Base-by-base conservation (phyloP, 1,140 invertebrate genomes). In the Calliphora vicina region DNA sequence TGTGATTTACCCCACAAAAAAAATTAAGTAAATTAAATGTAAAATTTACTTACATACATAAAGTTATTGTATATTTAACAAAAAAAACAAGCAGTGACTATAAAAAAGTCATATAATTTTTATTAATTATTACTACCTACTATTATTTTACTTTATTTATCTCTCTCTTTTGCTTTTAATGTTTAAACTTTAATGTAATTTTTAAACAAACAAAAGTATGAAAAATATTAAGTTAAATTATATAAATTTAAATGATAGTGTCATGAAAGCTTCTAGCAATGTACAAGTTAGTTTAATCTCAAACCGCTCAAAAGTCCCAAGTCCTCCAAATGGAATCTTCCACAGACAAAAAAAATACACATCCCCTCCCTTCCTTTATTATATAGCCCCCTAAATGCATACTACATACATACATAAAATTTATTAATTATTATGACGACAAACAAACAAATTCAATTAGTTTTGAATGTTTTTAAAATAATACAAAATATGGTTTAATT, bases 271-370 rank as follows among this genome's bases (percentile, higher is more conserved):
- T 74, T 74, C 72, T 74, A 78, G 20, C 35, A 23, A 78, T 78
- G 74, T 78, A 78, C 74, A 78, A 78, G 74, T 78, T 78, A 78
- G 74, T 78, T 78, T 78, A 78, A 78, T 78, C 61, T 67, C 20
- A 67, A 67, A 67, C 61, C 17, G 6, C 61, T 67, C 61, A 23
- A 67, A 67, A 23, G 2, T 4, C 20, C n/a, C 61, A 6, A 50
- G 15, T 12, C 25, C 8, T 23, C 9, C 10, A 23, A 67, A 67
- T 9, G 23, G 50, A 57, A n/a, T 2, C n/a, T 57, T 57, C 50
- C 50, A 57, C 5, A 57, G 2, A 57, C 15, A 57, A 35, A 35
- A 35, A 10, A 35, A 35, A n/a, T n/a, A 35, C 50, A 57, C 15
- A 17, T 57, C 50, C 50, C 50, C n/a, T n/a, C 50, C 50, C 15